Percentiles rank a stretch among this genome's conserved stretches.
Conservation (phyloP, 1,140 invertebrate genomes). For the Catajapyx aquilonaris region DNA sequence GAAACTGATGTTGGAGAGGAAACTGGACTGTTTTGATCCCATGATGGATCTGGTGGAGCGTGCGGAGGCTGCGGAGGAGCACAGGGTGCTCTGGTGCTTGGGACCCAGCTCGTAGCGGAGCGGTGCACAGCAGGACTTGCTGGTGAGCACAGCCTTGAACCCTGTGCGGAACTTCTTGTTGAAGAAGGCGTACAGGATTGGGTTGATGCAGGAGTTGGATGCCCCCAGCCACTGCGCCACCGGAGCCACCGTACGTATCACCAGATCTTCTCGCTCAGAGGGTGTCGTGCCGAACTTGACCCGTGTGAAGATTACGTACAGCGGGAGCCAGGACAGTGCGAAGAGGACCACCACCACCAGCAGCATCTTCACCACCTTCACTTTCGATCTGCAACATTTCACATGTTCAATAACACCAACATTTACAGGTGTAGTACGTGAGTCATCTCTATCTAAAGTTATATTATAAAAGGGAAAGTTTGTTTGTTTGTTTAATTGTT, state of each 20-base stretch:
- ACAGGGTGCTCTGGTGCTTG: conserved; percentile 3
- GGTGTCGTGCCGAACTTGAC: conserved; percentile 21
- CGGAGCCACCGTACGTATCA: conserved; percentile 25
- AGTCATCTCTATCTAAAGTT: too few species aligned
- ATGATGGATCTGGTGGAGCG: too few species aligned
- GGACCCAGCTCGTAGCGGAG: conserved; percentile 12
- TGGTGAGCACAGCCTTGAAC: conserved; percentile 25
- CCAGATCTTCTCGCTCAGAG: conserved; percentile 13
- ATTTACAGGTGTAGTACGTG: too few species aligned
- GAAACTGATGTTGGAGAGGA: not conserved
- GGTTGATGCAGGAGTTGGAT: conserved; percentile 25
- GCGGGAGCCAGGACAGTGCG: conserved; percentile 38
- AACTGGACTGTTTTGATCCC: not conserved
- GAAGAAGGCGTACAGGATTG: conserved; percentile 40
- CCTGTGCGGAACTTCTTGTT: conserved; percentile 40
- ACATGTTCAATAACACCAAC: conserved; percentile 13
- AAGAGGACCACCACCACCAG: conserved; percentile 37
- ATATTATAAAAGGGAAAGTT: too few species aligned
- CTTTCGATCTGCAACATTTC: conserved; percentile 18
- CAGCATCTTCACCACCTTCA: conserved; percentile 39
- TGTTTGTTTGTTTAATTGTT: too few species aligned
- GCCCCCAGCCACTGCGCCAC: conserved; percentile 41
- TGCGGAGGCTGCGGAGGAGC: not conserved
- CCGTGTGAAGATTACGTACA: conserved; percentile 29
- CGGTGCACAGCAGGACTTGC: conserved; percentile 18